A percentile compares a stretch with the other conserved stretches of the same genome.
Conservation (phyloP, 1,140 invertebrate genomes). For the Bombus cullumanus region DNA sequence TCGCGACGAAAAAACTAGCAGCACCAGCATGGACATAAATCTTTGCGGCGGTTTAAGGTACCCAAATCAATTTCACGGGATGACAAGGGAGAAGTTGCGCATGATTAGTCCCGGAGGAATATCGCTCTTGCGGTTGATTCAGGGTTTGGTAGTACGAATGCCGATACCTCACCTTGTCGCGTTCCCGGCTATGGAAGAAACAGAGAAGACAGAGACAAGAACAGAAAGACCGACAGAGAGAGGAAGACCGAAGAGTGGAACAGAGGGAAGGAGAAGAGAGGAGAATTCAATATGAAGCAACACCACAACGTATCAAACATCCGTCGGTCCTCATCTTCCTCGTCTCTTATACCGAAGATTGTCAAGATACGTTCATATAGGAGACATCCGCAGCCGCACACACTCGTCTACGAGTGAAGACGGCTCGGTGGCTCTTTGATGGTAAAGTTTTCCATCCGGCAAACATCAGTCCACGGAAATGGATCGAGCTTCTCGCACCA, state of each 20-base stretch:
- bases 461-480: slow-evolving; percentile 74
- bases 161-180: slow-evolving; percentile 62
- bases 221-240: background rate
- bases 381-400: slow-evolving; percentile 56
- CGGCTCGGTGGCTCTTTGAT: slow-evolving; percentile 66
- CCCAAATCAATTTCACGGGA: slow-evolving; percentile 62
- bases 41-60: slow-evolving; percentile 48
- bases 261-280: background rate
- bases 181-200: slow-evolving; percentile 22
- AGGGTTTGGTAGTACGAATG: slow-evolving; percentile 54
- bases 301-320: slow-evolving; percentile 79
- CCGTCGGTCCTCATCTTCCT: slow-evolving; percentile 75
- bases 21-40: background rate
- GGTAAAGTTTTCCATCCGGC: slow-evolving; percentile 73
- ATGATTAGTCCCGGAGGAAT: slow-evolving; percentile 68
- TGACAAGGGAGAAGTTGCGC: slow-evolving; percentile 67
- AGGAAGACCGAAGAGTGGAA: background rate
- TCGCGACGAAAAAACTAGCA: background rate
- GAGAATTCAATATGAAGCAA: slow-evolving; percentile 78
- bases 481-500: slow-evolving; percentile 63
- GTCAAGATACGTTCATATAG: slow-evolving; percentile 50
- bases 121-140: slow-evolving; percentile 64
- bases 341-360: slow-evolving; percentile 62
- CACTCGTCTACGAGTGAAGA: slow-evolving; percentile 48
- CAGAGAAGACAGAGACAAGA: slow-evolving; percentile 23